Base-by-base conservation (phyloP, 92 coral and sea anemone genomes). In the Zoanthus sociatus region DNA sequence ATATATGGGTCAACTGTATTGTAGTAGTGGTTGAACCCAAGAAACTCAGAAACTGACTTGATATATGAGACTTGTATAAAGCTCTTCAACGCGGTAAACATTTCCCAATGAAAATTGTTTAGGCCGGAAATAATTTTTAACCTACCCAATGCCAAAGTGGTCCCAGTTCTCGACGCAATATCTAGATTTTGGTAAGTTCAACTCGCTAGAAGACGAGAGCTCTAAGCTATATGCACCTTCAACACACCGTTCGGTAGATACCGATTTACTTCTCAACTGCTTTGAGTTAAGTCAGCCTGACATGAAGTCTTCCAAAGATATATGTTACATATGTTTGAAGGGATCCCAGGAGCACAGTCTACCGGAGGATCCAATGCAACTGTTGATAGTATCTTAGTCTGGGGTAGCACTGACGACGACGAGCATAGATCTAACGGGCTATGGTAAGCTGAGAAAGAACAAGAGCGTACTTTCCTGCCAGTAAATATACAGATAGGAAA, bases 81-180 rank as follows among this genome's bases (percentile, higher is more conserved):
- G 61, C 55, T 20, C 54, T 66, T 50, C 68, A 73, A 37, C 56
- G 26, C 26, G 26, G 76, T 33, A 69, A 74, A 55, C 55, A 71
- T 78, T 61, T 78, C 60, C 90, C 82, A 17, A 87, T 79, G 90
- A 79, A 68, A 15, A 70, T 87, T 17, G 37, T 51, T 14, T 51
- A 87, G 26, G 26, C 26, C 26, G 67, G 87, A 87, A 79, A 69
- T 87, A 13, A 79, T 71, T 42, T 84, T 55, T 61, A 86, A 87
- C 71, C 30, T 87, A 78, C 76, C 60, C 58, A 64, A 78, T 47
- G 90, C 78, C 68, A 78, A 78, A n/a, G 78, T 87, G 13, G 78
- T 87, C 48, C 37, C 75, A 78, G 90, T 79, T 31, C 60, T 79
- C 7, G 90, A 88, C 32, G 88, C 83, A 20, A 82, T 68, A 31